A percentile compares a stretch with the other conserved stretches of the same genome.
These are phyloP conservation scores for Cryptotis parvus DNA, from an alignment of 2,113 vertebrate species.

Conservation along the genomic window DNA sequence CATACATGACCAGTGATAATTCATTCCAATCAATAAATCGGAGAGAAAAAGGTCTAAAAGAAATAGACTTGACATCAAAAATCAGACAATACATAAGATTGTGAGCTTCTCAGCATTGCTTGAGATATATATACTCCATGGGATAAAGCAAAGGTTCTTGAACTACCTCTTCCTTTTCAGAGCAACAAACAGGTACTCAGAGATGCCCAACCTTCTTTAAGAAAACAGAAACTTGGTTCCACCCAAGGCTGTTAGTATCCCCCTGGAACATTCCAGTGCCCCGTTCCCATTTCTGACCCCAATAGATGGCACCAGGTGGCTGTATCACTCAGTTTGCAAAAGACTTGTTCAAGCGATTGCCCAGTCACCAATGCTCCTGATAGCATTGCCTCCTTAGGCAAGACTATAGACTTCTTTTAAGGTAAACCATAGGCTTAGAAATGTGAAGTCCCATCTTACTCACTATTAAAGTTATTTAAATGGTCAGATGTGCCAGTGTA, in stretches of 20 bases:
- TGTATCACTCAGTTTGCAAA: background rate
- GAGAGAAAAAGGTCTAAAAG: background rate
- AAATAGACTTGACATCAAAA: background rate
- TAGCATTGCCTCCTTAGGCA: background rate
- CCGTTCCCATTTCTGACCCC: no score
- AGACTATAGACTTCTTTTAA: background rate
- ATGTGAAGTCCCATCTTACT: background rate
- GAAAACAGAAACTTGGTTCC: no score
- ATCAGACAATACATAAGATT: background rate
- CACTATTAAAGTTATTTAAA: background rate
- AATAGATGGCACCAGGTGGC: no score
- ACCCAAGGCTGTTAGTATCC: background rate
- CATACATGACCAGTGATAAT: background rate
- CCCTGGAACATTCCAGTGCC: no score
- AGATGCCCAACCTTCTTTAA: no score
- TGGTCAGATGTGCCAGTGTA: background rate
- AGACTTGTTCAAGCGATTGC: no score
- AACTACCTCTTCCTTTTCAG: no score
- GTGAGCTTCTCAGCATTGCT: background rate
- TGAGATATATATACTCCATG: background rate
- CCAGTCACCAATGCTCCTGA: background rate
- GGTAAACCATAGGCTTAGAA: conserved; percentile 15
- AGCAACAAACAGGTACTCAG: no score
- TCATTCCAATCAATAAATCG: background rate
- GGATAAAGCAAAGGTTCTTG: background rate